Evolutionary conservation across 2,797 vertebrate genomes (phyloP), one percentile per base, ranked within the genome.

Genomic region (Gobio occitaniae): DNA sequence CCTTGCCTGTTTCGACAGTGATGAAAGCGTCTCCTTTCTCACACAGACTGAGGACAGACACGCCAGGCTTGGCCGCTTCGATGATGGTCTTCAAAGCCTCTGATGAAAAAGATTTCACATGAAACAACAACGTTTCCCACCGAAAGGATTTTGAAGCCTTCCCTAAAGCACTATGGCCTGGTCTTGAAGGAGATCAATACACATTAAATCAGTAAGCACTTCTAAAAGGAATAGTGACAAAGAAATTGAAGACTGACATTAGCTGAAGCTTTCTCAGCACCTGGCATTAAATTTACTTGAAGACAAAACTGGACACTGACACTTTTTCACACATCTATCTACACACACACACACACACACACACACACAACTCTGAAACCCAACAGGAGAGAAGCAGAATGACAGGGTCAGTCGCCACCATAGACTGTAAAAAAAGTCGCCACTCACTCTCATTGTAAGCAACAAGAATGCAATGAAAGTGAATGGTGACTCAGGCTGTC

Each of bases 11-110:
- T 94, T 99, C 98, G 19, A 95, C 94, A 94, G 96, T 96, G 89
- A 99, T 97, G 93, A 97, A 96, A 89, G 95, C 93, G 6, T 99
- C 98, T 7, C 98, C 98, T 89, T 97, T 98, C 92, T 97, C 96
- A 61, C 98, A 99, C 61, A 99, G 93, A 89, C 94, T 96, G 86
- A 98, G 93, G 41, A 98, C 97, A 0, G 97, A 97, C 0, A 95
- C 94, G 13, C 97, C 97, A 0, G 95, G 88, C 44, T 90, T 92
- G 0, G 97, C 96, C 5, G 96, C 95, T 41, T 95, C 96, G 4
- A 97, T 95, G 88, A 99, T 93, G 0, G 91, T 80, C 12, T 97
- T 96, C 90, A 99, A 93, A 80, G 97, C 97, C 92, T 97, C 97
- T 99, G 91, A 25, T 44, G 76, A 15, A 50, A 71, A 52, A 54